phyloP scores from a whole-genome alignment of 1,140 invertebrate species.

The Anagrus nilaparvatae region DNA sequence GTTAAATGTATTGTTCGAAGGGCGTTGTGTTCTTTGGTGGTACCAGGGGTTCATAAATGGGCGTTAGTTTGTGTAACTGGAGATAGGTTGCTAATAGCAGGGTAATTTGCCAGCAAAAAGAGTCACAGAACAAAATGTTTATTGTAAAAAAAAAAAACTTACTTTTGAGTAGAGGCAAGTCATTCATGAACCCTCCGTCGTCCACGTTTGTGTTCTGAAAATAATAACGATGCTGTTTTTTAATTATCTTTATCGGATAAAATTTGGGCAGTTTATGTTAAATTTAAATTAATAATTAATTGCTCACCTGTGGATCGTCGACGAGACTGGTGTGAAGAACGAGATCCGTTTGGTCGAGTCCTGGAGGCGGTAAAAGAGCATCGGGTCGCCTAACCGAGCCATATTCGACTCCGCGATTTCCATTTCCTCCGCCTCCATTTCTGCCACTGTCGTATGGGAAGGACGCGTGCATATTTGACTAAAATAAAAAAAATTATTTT shows the following conservation, averaged over 20 bases:
- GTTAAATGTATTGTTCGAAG: too few relatives aligned
- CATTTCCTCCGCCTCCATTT: conserved; percentile 35
- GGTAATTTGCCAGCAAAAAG: too few relatives aligned
- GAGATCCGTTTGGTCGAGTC: conserved; percentile 41
- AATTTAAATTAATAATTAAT: too few relatives aligned
- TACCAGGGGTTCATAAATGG: too few relatives aligned
- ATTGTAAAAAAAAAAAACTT: too few relatives aligned
- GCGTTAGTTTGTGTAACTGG: too few relatives aligned
- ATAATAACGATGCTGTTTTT: background rate
- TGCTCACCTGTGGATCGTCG: conserved; percentile 45
- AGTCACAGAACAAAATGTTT: too few relatives aligned
- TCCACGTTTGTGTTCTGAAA: conserved; percentile 72
- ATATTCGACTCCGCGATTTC: conserved; percentile 35
- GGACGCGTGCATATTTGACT: conserved; percentile 49
- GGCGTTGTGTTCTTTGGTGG: too few relatives aligned
- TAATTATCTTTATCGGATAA: too few relatives aligned
- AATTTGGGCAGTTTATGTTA: too few relatives aligned
- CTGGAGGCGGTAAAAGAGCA: conserved; percentile 46
- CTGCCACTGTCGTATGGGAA: conserved; percentile 45
- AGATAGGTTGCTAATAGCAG: too few relatives aligned
- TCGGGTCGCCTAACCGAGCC: conserved; percentile 49
- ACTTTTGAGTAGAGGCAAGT: conserved; percentile 81
- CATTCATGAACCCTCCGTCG: conserved; percentile 77
- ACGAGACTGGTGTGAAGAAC: conserved; percentile 41
- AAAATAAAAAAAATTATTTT: conserved; percentile 25